Percentiles rank a stretch among this genome's conserved stretches.
phyloP scores from a whole-genome alignment of 2,888 invertebrate species.

The Monochamus alternatus region DNA sequence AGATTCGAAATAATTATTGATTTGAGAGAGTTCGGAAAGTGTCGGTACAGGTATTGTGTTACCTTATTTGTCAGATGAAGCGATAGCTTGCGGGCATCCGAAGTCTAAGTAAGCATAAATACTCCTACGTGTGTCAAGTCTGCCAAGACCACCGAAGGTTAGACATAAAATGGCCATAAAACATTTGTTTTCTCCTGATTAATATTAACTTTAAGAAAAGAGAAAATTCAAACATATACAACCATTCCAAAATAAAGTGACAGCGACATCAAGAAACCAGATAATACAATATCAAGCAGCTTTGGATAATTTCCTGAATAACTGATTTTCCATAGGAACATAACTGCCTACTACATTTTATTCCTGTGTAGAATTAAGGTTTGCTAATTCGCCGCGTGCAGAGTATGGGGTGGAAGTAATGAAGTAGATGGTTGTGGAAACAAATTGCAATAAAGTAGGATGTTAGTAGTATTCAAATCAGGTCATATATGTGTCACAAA shows the following conservation, averaged over 20 bases:
- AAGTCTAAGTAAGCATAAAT: slow-evolving; percentile 16
- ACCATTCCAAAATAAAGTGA: not conserved
- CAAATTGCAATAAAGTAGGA: no score
- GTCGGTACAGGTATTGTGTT: slow-evolving; percentile 22
- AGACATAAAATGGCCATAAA: slow-evolving; percentile 13
- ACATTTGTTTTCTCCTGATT: slow-evolving; percentile 1
- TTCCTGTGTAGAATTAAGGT: no score
- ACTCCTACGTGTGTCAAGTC: slow-evolving; percentile 16
- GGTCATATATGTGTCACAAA: no score
- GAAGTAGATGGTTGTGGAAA: no score
- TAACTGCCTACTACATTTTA: no score
- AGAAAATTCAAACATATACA: not conserved
- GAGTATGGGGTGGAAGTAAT: no score
- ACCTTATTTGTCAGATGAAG: slow-evolving; percentile 20
- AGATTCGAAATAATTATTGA: not conserved
- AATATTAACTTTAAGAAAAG: slow-evolving; percentile 6
- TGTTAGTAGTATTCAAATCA: no score
- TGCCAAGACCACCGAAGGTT: slow-evolving; percentile 13
- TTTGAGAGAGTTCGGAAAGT: slow-evolving; percentile 1
- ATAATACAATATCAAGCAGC: no score
- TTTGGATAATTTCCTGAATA: no score
- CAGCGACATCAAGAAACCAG: no score
- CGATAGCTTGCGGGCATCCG: slow-evolving; percentile 13
- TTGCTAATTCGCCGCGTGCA: no score
- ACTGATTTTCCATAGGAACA: no score